Evolutionary conservation across 2,888 invertebrate genomes (phyloP).

Genomic region (Synanthedon tipuliformis): DNA sequence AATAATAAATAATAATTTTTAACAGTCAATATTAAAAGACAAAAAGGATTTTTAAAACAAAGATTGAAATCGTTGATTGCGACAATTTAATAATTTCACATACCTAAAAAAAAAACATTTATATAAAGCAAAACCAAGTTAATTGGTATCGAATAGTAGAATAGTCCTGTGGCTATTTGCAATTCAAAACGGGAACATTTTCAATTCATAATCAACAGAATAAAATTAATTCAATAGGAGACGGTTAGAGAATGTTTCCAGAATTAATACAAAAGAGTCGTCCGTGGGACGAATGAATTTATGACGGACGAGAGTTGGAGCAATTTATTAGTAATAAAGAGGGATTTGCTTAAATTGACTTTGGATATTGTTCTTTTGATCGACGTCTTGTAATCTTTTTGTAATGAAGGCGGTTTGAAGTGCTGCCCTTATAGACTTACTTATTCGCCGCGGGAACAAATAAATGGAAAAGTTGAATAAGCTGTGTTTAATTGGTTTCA

Average conservation of each 20-base stretch:
- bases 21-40: too few species aligned
- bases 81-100: too few species aligned
- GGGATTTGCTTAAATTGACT: not conserved
- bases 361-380: not conserved
- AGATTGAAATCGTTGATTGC: too few species aligned
- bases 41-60: too few species aligned
- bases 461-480: too few species aligned
- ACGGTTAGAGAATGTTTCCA: conserved; percentile 35
- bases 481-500: too few species aligned
- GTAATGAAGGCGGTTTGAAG: not conserved
- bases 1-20: too few species aligned
- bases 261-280: conserved; percentile 30
- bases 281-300: conserved; percentile 28
- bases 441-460: too few species aligned
- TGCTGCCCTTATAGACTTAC: too few species aligned
- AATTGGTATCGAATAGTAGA: conserved; percentile 15
- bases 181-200: conserved; percentile 46
- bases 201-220: conserved; percentile 62
- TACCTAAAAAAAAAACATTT: not conserved
- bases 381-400: not conserved
- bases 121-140: conserved; percentile 15
- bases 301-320: conserved; percentile 21
- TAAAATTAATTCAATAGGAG: conserved; percentile 55
- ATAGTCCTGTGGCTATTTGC: conserved; percentile 29
- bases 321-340: conserved; percentile 5